Evolutionary conservation across 2,888 invertebrate species (phyloP).

Genomic region (Petrophora chlorosata): DNA sequence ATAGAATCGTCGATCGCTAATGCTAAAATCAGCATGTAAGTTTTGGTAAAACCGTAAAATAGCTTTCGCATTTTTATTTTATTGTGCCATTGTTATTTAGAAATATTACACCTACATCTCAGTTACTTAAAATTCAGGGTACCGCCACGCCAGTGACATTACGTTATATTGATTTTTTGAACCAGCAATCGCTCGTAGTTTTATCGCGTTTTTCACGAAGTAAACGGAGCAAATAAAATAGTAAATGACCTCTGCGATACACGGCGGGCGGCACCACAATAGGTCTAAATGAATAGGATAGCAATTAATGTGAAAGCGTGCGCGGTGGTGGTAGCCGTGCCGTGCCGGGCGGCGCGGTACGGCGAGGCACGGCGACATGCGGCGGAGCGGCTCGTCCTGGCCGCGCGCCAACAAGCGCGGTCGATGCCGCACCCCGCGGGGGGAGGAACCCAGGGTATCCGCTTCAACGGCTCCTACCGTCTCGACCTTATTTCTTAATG

Average conservation of each 20-base stretch:
- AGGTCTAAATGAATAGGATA: slow-evolving; percentile 29
- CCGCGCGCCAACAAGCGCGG: slow-evolving; percentile 62
- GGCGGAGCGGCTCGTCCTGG: slow-evolving; percentile 48
- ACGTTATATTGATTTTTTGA: too few relatives aligned
- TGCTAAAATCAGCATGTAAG: too few relatives aligned
- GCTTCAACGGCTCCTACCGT: slow-evolving; percentile 32
- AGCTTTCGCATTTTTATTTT: too few relatives aligned
- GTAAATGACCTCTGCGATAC: slow-evolving; percentile 15
- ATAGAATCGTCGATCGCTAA: too few relatives aligned
- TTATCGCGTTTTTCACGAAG: slow-evolving; percentile 4
- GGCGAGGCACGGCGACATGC: background rate
- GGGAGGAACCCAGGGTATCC: slow-evolving; percentile 29
- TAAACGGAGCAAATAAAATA: slow-evolving; percentile 13
- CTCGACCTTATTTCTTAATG: slow-evolving; percentile 42
- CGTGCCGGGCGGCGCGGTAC: background rate
- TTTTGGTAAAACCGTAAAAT: too few relatives aligned
- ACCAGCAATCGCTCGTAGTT: too few relatives aligned
- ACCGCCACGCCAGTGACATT: too few relatives aligned
- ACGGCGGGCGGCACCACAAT: slow-evolving; percentile 16
- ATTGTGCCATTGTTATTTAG: too few relatives aligned
- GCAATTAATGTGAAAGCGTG: slow-evolving; percentile 39
- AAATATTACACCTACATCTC: too few relatives aligned
- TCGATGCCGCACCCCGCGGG: slow-evolving; percentile 58
- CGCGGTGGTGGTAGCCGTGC: slow-evolving; percentile 23
- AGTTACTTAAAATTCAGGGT: background rate